Conservation (phyloP, 1,140 invertebrate species). For the Ceratitis capitata region DNA sequence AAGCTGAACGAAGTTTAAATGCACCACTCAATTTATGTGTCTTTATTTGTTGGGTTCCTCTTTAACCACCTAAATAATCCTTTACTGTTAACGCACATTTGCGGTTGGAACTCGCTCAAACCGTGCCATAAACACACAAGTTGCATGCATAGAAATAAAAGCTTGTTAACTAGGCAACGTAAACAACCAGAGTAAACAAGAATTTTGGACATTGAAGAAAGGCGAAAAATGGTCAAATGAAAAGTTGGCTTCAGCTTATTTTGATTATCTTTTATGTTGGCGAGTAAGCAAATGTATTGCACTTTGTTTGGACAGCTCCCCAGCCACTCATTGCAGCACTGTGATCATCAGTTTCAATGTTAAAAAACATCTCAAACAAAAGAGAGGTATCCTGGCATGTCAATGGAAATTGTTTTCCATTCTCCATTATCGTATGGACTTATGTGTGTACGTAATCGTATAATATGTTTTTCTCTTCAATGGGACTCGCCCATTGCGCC, state of each 20-base stretch:
- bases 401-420: neutral
- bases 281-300: neutral
- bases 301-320: neutral
- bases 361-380: neutral
- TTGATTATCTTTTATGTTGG: neutral
- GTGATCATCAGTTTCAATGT: neutral
- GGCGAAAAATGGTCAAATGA: neutral
- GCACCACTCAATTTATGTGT: too few species aligned
- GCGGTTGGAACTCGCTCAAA: too few species aligned
- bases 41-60: too few species aligned
- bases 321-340: neutral
- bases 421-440: neutral
- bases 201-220: too few species aligned
- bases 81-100: too few species aligned
- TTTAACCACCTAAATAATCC: too few species aligned
- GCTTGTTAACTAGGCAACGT: too few species aligned
- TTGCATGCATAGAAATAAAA: too few species aligned
- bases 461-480: neutral
- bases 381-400: neutral
- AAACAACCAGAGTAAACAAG: too few species aligned
- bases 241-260: neutral
- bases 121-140: too few species aligned
- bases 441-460: neutral
- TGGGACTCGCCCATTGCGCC: too few species aligned
- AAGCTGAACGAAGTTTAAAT: too few species aligned